These are phyloP conservation scores for Odontothrips loti DNA, from an alignment of 2,888 invertebrate species.

Conservation along the genomic window DNA sequence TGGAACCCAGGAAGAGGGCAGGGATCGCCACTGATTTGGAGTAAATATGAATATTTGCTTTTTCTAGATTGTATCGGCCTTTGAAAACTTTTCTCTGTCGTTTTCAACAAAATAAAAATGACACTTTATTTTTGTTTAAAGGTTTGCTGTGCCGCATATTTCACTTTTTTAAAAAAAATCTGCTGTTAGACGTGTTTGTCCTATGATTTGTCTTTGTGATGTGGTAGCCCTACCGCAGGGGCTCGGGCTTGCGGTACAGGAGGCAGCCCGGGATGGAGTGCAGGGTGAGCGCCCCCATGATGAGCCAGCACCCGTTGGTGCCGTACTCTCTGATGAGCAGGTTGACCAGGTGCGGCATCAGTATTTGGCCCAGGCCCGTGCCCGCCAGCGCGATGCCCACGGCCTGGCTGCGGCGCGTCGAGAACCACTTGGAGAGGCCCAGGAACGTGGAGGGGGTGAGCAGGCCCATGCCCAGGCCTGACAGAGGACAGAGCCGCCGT, in stretches of 20 bases:
- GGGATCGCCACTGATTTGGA: not conserved
- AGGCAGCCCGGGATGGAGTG: constrained; percentile 62
- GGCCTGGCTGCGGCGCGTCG: constrained; percentile 71
- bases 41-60: too few species aligned
- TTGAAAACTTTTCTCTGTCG: too few species aligned
- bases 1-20: not conserved
- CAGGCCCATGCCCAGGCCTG: constrained; percentile 71
- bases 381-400: constrained; percentile 76
- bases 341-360: constrained; percentile 70
- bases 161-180: not conserved
- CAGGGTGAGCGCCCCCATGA: constrained; percentile 63
- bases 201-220: too few species aligned
- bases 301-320: constrained; percentile 64
- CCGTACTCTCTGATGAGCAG: constrained; percentile 59
- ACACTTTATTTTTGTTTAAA: not conserved
- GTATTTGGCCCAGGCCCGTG: constrained; percentile 71
- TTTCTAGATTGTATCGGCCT: too few species aligned
- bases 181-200: not conserved
- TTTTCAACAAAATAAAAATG: not conserved
- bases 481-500: too few species aligned
- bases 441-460: constrained; percentile 74
- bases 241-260: constrained; percentile 56
- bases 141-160: too few species aligned
- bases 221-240: constrained; percentile 47
- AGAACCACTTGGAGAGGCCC: constrained; percentile 71